Base-by-base conservation (phyloP, 2,888 invertebrate species). In the Dione vanillae region DNA sequence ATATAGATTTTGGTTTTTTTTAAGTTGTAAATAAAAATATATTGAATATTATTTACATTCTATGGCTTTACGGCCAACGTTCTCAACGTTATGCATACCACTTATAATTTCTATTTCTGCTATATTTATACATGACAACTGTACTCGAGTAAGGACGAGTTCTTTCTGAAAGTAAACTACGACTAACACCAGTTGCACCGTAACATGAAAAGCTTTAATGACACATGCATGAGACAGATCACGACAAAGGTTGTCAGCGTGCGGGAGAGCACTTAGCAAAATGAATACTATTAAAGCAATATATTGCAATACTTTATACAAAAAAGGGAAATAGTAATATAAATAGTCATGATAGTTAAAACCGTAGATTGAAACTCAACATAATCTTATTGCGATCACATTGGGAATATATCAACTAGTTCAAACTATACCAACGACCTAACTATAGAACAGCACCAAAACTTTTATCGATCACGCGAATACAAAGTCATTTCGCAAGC, bases 231-330 rank as follows among this genome's bases (percentile, higher is more conserved):
- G 52, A 59, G 65, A 43, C 52, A 65, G 43, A 65, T 51, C 65
- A 75, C 61, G 27, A 47, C 67, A 56, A n/a, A 67, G 67, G 67
- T 70, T 67, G 69, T 67, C 73, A 69, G 59, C 58, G 62, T 47
- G 68, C 59, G 59, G 64, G 67, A 71, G 74, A 43, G 76, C 81
- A 78, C 80, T 80, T 78, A 76, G n/a, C 47, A 67, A 59, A 58
- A 59, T 67, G 41, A 37, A 54, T 20, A 16, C 43, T 41, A 43
- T 52, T 19, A 65, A 35, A 3, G 43, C n/a, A 43, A 35, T n/a
- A 35, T 19, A 65, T 43, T 3, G 43, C n/a, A 43, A 35, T n/a
- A 35, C 43, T 65, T 45, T 43, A 65, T 41, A n/a, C 6, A 54
- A 61, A 45, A 45, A 11, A 45, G 2, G 10, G 11, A 59, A 27